Base-by-base conservation (phyloP, 37 sponge, comb jelly and placozoan species). In the Oscarella lobularis region DNA sequence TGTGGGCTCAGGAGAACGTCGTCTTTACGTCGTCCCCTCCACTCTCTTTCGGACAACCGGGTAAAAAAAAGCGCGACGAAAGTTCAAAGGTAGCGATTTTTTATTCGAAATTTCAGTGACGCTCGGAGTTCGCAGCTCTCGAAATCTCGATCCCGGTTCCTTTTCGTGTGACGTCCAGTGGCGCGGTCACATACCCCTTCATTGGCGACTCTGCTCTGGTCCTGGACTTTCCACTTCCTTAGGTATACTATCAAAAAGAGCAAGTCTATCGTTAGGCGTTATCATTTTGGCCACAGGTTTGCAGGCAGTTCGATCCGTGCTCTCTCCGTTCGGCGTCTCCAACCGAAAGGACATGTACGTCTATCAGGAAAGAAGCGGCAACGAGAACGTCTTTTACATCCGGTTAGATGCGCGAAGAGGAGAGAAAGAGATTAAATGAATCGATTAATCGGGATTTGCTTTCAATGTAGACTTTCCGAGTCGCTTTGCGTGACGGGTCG, bases 281-380 rank as follows among this genome's bases (percentile, higher is more conserved):
- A 48, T 48, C 9, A 27, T 48, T 48, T 68, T 14, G 71, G 29
- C 31, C 4, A 35, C 31, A 68, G 71, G 29, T 35, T 20, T 68
- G 6, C 71, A 68, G 31, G 31, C 31, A 34, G 71, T 20, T 4
- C 71, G 33, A 34, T 32, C 71, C 4, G 71, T 35, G 31, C 71
- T 68, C 6, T 32, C 31, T 5, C 31, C 6, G 4, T 68, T 68
- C 33, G 6, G 5, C 35, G 71, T 68, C 71, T 34, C 31, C 6
- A 68, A 68, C 71, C 6, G 71, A 35, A 14, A 68, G 71, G 33
- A 68, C 29, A 4, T 68, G 71, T 68, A 68, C 31, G 71, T 68
- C 29, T 68, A 68, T 35, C 71, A 14, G 31, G 71, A 68, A 14
- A 32, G 20, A 20, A 20, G 60, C 20, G 60, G 60, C 20, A 27